Conservation (phyloP, 2,113 vertebrate genomes). For the Sialia sialis region DNA sequence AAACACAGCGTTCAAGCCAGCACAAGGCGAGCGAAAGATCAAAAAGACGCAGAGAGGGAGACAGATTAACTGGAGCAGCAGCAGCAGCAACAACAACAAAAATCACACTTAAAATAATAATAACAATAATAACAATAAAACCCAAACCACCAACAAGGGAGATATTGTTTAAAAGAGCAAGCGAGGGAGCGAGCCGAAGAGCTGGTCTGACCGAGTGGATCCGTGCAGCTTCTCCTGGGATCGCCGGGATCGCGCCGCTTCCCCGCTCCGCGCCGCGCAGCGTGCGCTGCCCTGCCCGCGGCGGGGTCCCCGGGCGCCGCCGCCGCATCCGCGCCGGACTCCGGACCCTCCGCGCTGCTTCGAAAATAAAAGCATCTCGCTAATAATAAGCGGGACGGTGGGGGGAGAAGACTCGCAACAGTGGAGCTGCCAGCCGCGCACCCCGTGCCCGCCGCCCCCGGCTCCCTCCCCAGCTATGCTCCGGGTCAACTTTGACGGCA, state of each 20-base stretch:
- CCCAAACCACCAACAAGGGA: conserved; percentile 53
- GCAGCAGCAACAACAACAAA: conserved; percentile 43
- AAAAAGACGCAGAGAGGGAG: conserved; percentile 39
- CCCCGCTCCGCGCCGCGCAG: conserved; percentile 24
- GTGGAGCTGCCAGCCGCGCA: conserved; percentile 3
- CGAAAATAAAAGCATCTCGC: conserved; percentile 49
- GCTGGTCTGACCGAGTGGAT: conserved; percentile 46
- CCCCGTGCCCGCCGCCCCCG: neutral
- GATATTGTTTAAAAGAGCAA: conserved; percentile 62
- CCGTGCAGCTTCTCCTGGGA: conserved; percentile 29
- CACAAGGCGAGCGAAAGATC: conserved; percentile 59
- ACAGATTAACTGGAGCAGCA: conserved; percentile 49
- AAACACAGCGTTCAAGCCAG: conserved; percentile 53
- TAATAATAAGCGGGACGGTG: neutral
- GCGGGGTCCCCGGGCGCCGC: neutral
- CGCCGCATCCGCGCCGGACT: conserved; percentile 2
- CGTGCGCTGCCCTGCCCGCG: neutral
- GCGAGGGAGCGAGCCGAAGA: conserved; percentile 34
- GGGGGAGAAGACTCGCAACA: conserved; percentile 4
- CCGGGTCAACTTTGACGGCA: conserved; percentile 14
- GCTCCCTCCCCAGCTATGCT: neutral
- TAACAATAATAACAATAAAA: conserved; percentile 50
- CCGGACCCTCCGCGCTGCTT: conserved; percentile 27
- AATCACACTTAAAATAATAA: conserved; percentile 57
- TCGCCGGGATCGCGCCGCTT: conserved; percentile 25